Conservation (phyloP, 2,797 vertebrate genomes). For the Melanotaenia boesemani region DNA sequence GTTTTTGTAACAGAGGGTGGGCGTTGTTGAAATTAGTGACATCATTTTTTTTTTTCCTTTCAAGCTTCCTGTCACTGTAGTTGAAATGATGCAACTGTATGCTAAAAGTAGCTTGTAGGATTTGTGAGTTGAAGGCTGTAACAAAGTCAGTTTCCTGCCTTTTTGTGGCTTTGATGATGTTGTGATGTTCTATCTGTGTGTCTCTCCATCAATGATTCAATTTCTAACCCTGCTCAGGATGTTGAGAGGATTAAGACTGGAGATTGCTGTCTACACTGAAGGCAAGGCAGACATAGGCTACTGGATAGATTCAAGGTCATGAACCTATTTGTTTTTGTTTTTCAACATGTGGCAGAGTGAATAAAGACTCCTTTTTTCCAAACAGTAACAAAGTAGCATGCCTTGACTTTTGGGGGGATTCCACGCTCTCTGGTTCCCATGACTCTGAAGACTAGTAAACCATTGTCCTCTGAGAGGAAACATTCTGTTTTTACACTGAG, state of each 20-base stretch:
- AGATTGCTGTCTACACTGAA: conserved; percentile 4
- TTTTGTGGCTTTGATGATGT: neutral
- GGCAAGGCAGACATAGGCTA: neutral
- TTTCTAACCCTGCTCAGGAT: conserved; percentile 9
- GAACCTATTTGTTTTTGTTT: neutral
- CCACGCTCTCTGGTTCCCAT: conserved; percentile 47
- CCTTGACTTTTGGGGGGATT: conserved; percentile 53
- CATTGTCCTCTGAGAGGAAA: conserved; percentile 60
- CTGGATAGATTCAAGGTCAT: conserved; percentile 1
- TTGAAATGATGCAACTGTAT: neutral
- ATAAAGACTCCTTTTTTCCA: neutral
- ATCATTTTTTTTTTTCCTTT: neutral
- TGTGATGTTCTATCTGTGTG: neutral
- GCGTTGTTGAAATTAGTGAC: neutral
- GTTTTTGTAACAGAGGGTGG: neutral
- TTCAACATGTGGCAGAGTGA: conserved; percentile 11
- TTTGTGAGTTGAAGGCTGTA: neutral
- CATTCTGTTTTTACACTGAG: conserved; percentile 37
- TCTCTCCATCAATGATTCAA: conserved; percentile 2
- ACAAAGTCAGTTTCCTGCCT: conserved; percentile 7
- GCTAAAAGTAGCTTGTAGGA: neutral
- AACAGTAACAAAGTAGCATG: conserved; percentile 8
- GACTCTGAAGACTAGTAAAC: conserved; percentile 28
- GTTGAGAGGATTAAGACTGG: neutral
- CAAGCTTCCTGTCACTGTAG: neutral